Evolutionary conservation across 92 coral and sea anemone species (phyloP), one percentile per base, ranked within the genome.

Genomic region (Virgularia gustaviana): DNA sequence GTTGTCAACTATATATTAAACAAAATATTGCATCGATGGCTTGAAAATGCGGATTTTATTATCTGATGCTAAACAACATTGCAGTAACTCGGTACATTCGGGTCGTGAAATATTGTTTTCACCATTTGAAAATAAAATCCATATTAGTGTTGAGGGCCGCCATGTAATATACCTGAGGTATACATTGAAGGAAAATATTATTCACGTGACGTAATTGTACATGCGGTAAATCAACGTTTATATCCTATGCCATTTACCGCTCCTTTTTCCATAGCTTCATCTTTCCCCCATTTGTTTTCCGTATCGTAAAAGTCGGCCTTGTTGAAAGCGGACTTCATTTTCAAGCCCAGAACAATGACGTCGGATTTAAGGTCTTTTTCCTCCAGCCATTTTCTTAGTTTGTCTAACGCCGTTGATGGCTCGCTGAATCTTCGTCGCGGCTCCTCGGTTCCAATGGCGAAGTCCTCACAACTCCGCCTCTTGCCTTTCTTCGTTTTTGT

Each of bases 301-400:
- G 71, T 28, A 35, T 64, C 53, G 36, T 64, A 64, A 16, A 39
- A 64, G 27, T 64, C 71, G 0, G 71, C 71, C 35, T 39, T 64
- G 12, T 64, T 64, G 23, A 64, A 64, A 5, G 71, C 71, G 1
- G 71, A 39, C 71, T 64, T 64, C 71, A 64, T 64, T 39, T 39
- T 64, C 19, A 64, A 28, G 11, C 71, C 71, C 3, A 64, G 71
- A 18, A 64, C 25, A 36, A 64, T 31, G 6, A 64, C 71, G 36
- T 64, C 71, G 16, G 71, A 64, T 42, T 64, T 64, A 42, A 64
- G 27, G 43, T 64, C 71, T 33, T 64, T 64, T 18, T 64, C 71
- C 13, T 64, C 71, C 16, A 64, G 28, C 71, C 71, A 64, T 19
- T 16, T 28, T 64, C 29, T 39, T 52, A 64, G 28, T 64, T 64